Evolutionary conservation across 2,888 invertebrate genomes (phyloP).

Genomic region (Drosophila cyrtoloma): DNA sequence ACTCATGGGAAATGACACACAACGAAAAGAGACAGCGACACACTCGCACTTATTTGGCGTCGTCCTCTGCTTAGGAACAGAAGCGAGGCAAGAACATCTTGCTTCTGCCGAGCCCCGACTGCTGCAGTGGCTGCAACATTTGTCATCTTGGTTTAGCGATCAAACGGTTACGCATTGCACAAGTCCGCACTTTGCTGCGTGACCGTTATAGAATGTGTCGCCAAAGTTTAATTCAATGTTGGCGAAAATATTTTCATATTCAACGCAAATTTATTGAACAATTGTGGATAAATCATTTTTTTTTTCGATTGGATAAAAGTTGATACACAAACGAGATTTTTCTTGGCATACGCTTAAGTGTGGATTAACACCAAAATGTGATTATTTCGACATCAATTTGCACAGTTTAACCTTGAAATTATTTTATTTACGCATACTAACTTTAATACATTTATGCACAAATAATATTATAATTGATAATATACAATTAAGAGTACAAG

Average conservation of each 20-base stretch:
- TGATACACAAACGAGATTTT: background rate
- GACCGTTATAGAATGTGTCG: background rate
- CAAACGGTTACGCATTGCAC: background rate
- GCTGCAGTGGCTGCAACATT: background rate
- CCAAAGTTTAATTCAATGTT: background rate
- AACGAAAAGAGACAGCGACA: constrained; percentile 1
- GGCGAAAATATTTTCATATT: background rate
- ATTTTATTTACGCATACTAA: background rate
- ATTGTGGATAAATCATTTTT: background rate
- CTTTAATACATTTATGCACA: background rate
- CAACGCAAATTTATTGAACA: background rate
- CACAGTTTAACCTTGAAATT: background rate
- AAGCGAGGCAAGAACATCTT: background rate
- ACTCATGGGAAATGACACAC: background rate
- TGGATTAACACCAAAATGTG: background rate
- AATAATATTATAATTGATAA: background rate
- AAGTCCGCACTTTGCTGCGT: background rate
- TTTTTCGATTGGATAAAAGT: background rate
- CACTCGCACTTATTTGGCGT: background rate
- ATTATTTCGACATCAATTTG: background rate
- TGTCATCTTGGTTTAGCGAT: background rate
- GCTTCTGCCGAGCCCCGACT: background rate
- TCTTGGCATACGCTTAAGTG: background rate
- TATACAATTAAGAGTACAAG: background rate
- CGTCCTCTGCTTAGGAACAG: background rate